Base-by-base conservation (phyloP, 2,888 invertebrate genomes). In the Ophion costatus region DNA sequence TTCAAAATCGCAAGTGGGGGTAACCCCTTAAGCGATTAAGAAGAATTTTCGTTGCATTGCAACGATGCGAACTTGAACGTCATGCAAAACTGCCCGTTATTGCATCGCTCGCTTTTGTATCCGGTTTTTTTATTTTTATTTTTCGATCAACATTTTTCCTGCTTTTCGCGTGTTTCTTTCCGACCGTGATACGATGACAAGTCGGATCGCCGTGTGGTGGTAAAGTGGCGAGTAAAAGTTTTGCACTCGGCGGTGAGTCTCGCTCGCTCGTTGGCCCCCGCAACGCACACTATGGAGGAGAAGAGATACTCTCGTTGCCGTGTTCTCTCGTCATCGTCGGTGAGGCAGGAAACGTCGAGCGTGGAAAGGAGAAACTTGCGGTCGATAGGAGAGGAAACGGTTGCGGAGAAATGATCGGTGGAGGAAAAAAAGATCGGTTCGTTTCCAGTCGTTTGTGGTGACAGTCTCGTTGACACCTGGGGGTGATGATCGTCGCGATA, bases 161-260 rank as follows among this genome's bases (percentile, higher is more conserved):
- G 17, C 57, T 17, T 22, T 22, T 7, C 24, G 0, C 20, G 0
- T n/a, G 33, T 29, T 17, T 11, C 45, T 63, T 24, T 70, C 20
- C 11, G 33, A 45, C 63, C 33, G 45, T 3, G 57, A 38, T 17
- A 42, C 10, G 82, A 75, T 61, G 84, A 79, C 82, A 84, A 84
- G 82, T 79, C 74, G 75, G n/a, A 45, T 45, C 45, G 45, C 42
- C 75, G 33, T 71, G 75, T 71, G 57, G 71, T 59, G 78, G 78
- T 79, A 82, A 84, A 57, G n/a, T 63, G 81, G 67, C 78, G 64
- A 82, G 64, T 20, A 42, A 67, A 80, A 73, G 82, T 74, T 66
- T 70, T 33, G 14, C 57, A 29, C 51, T 59, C 63, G 5, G 73
- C 80, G 42, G 71, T 33, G 38, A 77, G 77, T 61, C 42, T 74